phyloP scores from a whole-genome alignment of 2,888 invertebrate genomes.

The Cataglyphis livida region DNA sequence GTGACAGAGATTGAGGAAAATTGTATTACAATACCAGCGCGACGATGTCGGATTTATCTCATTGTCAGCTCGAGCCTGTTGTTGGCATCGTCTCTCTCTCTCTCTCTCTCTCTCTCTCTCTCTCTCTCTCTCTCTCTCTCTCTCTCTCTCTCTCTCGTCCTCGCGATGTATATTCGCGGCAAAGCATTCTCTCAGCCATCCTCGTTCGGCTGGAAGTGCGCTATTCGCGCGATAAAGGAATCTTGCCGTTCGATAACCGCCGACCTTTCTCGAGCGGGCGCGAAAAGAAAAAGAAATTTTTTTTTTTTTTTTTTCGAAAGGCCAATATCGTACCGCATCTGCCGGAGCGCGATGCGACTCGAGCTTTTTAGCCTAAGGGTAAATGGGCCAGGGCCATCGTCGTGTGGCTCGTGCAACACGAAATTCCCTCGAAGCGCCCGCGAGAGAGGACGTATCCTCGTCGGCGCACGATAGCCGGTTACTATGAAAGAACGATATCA shows the following conservation, averaged over 20 bases:
- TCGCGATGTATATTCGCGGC: conserved; percentile 4
- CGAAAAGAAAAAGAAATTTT: conserved; percentile 38
- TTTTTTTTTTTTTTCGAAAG: conserved; percentile 61
- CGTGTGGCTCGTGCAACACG: conserved; percentile 69
- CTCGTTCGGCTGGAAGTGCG: conserved; percentile 9
- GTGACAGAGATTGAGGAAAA: conserved; percentile 22
- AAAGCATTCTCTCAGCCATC: neutral
- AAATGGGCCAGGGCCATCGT: conserved; percentile 80
- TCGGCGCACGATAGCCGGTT: conserved; percentile 36
- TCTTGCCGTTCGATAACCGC: conserved; percentile 50
- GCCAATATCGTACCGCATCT: conserved; percentile 69
- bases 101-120: no score
- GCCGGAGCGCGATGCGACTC: conserved; percentile 54
- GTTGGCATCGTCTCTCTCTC: no score
- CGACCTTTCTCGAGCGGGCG: conserved; percentile 42
- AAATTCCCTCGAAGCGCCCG: conserved; percentile 73
- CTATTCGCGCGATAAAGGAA: conserved; percentile 51
- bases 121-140: no score
- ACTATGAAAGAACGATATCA: conserved; percentile 76
- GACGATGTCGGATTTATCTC: conserved; percentile 15
- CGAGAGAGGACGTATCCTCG: conserved; percentile 32
- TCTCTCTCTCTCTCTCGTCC: neutral
- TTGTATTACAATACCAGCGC: neutral
- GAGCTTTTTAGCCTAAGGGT: conserved; percentile 71
- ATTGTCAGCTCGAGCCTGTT: neutral